phyloP scores from a whole-genome alignment of 2,797 vertebrate species.

The Anisognathus igniventris region DNA sequence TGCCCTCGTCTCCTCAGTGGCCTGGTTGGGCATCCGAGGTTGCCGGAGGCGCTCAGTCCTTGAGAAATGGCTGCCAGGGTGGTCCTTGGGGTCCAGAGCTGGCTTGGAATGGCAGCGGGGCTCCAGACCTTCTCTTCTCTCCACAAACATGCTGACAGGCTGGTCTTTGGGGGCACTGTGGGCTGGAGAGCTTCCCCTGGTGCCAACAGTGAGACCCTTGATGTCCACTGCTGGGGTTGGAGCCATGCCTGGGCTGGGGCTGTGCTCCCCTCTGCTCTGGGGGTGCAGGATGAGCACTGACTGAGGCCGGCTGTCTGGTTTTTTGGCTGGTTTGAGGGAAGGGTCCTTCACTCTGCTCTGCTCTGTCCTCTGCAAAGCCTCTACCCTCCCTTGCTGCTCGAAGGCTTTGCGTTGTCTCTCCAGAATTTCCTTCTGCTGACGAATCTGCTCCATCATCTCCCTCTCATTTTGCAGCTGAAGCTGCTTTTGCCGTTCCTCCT shows the following conservation, averaged over 20 bases:
- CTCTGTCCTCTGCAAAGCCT: constrained; percentile 80
- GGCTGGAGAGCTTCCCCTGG: constrained; percentile 61
- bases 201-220: constrained; percentile 65
- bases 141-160: constrained; percentile 69
- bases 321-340: constrained; percentile 48
- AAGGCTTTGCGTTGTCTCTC: constrained; percentile 83
- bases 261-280: constrained; percentile 57
- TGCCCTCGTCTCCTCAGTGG: constrained; percentile 67
- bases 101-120: constrained; percentile 77
- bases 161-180: constrained; percentile 66
- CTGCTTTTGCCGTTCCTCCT: constrained; percentile 86
- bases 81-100: constrained; percentile 77
- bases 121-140: constrained; percentile 61
- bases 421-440: constrained; percentile 85
- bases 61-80: constrained; percentile 36
- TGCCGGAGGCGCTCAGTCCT: constrained; percentile 65
- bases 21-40: constrained; percentile 66
- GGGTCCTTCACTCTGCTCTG: constrained; percentile 70
- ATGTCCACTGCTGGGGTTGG: constrained; percentile 15
- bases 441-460: constrained; percentile 93
- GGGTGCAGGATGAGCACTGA: constrained; percentile 68
- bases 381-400: constrained; percentile 76
- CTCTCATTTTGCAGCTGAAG: constrained; percentile 86
- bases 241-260: not conserved
- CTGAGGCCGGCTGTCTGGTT: constrained; percentile 70